Evolutionary conservation across 2,113 vertebrate genomes (phyloP).

Genomic region (Sphyrna mokarran): DNA sequence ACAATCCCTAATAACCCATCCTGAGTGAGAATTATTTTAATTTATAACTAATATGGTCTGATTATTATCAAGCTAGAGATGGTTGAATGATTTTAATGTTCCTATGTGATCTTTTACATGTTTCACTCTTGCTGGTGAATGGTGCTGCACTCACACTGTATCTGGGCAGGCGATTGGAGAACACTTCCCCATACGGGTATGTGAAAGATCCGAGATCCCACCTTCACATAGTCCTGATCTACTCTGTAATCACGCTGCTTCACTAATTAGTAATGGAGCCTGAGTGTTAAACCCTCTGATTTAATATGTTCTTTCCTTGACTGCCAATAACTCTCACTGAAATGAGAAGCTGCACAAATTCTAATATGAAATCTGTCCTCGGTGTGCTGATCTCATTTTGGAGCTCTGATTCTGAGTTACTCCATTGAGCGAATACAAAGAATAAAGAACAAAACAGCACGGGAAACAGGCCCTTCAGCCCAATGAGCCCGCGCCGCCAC

Average conservation of each 20-base stretch:
- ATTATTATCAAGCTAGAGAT: not conserved
- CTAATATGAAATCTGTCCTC: not conserved
- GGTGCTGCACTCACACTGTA: not conserved
- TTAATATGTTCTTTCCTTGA: not conserved
- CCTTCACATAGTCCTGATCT: not conserved
- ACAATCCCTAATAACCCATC: not conserved
- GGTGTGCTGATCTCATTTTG: not conserved
- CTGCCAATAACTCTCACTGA: not conserved
- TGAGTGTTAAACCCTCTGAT: not conserved
- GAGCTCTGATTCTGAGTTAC: not conserved
- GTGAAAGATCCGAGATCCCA: not conserved
- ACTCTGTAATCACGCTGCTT: not conserved
- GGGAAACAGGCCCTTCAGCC: no score
- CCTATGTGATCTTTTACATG: not conserved
- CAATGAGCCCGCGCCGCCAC: no score
- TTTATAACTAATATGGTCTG: not conserved
- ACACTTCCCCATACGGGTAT: not conserved
- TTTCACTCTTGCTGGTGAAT: not conserved
- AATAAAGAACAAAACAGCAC: no score
- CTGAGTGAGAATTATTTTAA: not conserved
- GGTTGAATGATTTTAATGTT: not conserved
- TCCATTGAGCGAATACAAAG: no score
- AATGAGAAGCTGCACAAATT: not conserved
- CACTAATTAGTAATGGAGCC: not conserved
- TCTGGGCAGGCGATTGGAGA: not conserved